Evolutionary conservation across 2,113 vertebrate species (phyloP), one percentile per base, ranked within the genome.

Genomic region (Neodon shergylaensis): DNA sequence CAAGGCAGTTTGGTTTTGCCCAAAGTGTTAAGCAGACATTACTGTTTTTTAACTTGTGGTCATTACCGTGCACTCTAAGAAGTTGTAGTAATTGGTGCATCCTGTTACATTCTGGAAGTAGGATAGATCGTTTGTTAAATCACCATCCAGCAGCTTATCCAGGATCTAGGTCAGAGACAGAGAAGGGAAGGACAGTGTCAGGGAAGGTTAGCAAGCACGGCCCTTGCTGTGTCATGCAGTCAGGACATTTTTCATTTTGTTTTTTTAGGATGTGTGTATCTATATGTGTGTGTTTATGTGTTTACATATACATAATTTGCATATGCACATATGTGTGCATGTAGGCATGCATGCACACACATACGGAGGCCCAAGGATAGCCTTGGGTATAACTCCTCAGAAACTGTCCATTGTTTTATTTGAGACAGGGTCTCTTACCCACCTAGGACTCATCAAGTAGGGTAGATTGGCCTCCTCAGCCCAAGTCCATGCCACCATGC

Each of bases 31-130:
- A 92, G 36, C 74, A 89, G 91, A 70, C 42, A 47, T 90, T 76
- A 81, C 88, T 74, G 49, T 3, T 89, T 83, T 93, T 73, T 52
- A 68, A 83, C 91, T 63, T 65, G 31, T 44, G 52, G 22, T 89
- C 33, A 31, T 97, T 98, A 99, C 98, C 98, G 95, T 98, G 94
- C 99, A 99, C 66, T 96, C 98, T 97, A 99, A 96, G 94, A 99
- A 98, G 98, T 99, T 99, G 95, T 13, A 99, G 93, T 99, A 99
- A 97, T 98, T 99, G 65, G 97, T 98, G 97, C 98, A 99, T 95
- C 99, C 99, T 72, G 99, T 99, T 81, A 97, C 98, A 93, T 99
- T 99, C 97, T 99, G 98, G 96, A 98, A 99, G 96, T 98, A 99
- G 47, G 98, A 99, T 36, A 98, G 98, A 92, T 98, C 98, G 1